These are phyloP conservation scores for Acrocephalus scirpaceus DNA, from an alignment of 2,797 vertebrate genomes.

Conservation along the genomic window DNA sequence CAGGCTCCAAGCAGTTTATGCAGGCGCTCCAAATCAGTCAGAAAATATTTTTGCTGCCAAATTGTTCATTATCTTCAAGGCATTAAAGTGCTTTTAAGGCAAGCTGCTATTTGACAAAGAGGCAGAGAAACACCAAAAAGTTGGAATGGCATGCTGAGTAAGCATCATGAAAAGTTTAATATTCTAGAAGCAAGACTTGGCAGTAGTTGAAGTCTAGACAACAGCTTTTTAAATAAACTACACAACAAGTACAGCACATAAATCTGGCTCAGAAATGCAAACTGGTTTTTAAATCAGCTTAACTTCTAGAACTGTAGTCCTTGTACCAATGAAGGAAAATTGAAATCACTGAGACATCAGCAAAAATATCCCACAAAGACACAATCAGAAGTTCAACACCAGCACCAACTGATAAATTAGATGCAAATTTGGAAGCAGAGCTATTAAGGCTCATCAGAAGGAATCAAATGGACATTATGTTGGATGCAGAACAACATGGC, in stretches of 20 bases:
- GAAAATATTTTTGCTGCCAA: conserved; percentile 51
- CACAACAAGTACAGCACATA: background rate
- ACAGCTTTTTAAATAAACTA: background rate
- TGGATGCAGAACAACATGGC: background rate
- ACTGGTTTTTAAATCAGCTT: background rate
- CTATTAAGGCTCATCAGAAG: background rate
- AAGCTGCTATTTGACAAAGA: conserved; percentile 39
- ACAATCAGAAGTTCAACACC: background rate
- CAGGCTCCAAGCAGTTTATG: background rate
- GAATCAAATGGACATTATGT: background rate
- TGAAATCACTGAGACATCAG: background rate
- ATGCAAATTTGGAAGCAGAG: background rate
- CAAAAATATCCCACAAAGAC: background rate
- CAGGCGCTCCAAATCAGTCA: conserved; percentile 11
- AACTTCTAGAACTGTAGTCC: background rate
- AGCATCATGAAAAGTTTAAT: background rate
- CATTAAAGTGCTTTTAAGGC: conserved; percentile 55
- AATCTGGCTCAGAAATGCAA: background rate
- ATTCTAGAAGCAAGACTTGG: conserved; percentile 26
- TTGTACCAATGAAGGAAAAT: background rate
- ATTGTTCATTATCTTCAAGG: conserved; percentile 47
- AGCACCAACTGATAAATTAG: background rate
- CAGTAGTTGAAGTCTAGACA: conserved; percentile 2
- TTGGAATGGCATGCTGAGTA: conserved; percentile 30
- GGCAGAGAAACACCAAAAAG: background rate